Evolutionary conservation across 2,888 invertebrate genomes (phyloP).

Genomic region (Pollenia labialis): DNA sequence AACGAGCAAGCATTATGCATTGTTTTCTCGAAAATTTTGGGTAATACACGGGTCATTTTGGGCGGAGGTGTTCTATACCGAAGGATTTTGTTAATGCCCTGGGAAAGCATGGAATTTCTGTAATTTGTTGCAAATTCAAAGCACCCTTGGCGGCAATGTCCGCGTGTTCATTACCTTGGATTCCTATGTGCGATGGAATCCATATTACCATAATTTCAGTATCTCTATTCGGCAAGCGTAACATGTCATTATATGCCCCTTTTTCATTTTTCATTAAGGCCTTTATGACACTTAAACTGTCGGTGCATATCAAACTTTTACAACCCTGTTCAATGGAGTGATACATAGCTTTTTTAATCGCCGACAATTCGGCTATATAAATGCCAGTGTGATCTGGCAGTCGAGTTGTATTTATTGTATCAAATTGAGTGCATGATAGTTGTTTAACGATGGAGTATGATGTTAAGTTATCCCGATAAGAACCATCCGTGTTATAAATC

Average conservation of each 20-base stretch:
- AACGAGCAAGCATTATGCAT: background rate
- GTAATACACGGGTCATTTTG: background rate
- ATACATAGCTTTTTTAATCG: too few relatives aligned
- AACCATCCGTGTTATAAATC: too few relatives aligned
- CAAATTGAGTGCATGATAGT: too few relatives aligned
- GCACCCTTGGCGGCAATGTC: background rate
- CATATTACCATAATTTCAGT: background rate
- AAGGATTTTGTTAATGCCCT: background rate
- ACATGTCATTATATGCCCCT: background rate
- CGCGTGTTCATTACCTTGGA: background rate
- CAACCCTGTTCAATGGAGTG: too few relatives aligned
- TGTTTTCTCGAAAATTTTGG: background rate
- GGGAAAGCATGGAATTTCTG: constrained; percentile 3
- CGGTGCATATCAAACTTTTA: background rate
- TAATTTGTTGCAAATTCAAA: background rate
- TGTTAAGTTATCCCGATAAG: too few relatives aligned
- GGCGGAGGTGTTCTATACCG: background rate
- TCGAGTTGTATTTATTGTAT: too few relatives aligned
- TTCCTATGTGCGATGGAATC: background rate
- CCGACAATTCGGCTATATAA: too few relatives aligned
- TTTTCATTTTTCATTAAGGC: background rate
- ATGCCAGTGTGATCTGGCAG: too few relatives aligned
- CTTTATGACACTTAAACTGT: background rate
- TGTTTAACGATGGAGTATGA: too few relatives aligned
- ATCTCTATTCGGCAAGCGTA: background rate